Evolutionary conservation across 53 echinoderm and acorn worm genomes (phyloP).

Genomic region (Echinometra lucunter): DNA sequence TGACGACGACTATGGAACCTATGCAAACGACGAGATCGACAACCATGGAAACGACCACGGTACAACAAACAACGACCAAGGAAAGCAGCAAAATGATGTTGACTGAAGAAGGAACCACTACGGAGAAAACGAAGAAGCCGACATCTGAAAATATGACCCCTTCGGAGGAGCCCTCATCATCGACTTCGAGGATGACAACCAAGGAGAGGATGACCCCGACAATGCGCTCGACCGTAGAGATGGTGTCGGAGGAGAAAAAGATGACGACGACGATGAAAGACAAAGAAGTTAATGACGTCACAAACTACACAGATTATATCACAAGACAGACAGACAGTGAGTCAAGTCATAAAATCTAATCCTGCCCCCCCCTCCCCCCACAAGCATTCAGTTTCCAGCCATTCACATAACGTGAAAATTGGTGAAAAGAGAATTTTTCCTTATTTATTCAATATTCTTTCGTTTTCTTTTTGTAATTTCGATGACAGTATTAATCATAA

Average conservation of each 20-base stretch:
- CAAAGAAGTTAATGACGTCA: slow-evolving; percentile 34
- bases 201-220: neutral
- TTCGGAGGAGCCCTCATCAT: slow-evolving; percentile 7
- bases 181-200: neutral
- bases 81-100: slow-evolving; percentile 8
- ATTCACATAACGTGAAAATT: too few species aligned
- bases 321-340: neutral
- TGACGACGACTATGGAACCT: slow-evolving; percentile 18
- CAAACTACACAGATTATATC: slow-evolving; percentile 48
- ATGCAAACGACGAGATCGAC: neutral
- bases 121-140: neutral
- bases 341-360: neutral
- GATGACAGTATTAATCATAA: too few species aligned
- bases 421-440: too few species aligned
- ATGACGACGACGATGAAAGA: neutral
- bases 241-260: neutral
- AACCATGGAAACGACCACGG: neutral
- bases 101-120: slow-evolving; percentile 11
- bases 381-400: too few species aligned
- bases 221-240: neutral
- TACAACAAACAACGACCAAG: neutral
- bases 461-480: too few species aligned
- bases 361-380: too few species aligned
- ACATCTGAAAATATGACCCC: slow-evolving; percentile 29
- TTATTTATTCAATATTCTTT: too few species aligned